Percentiles rank a stretch among this genome's conserved stretches.
Evolutionary conservation across 53 echinoderm and acorn worm genomes (phyloP).

Genomic region (Hippasteria phrygiana): DNA sequence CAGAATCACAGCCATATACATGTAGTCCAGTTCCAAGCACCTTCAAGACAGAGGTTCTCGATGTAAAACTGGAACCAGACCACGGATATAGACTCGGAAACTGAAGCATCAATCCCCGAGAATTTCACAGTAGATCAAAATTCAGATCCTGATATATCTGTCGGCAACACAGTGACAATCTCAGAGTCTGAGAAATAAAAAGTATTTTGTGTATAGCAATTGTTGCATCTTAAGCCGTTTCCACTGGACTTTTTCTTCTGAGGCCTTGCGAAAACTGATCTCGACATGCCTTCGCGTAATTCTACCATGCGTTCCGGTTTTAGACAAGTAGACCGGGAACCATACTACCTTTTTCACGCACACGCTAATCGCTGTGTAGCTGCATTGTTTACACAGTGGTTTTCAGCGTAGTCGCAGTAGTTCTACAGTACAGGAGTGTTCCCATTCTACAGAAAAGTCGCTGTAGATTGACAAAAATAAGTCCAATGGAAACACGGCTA

Average conservation of each 20-base stretch:
- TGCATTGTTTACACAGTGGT: too few relatives aligned
- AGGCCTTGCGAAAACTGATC: background rate
- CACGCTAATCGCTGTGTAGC: too few relatives aligned
- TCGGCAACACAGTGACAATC: conserved; percentile 53
- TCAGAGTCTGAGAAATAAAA: conserved; percentile 14
- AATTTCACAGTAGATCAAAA: conserved; percentile 6
- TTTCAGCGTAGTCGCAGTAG: too few relatives aligned
- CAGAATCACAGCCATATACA: background rate
- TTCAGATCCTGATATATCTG: conserved; percentile 32
- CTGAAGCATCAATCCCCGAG: background rate
- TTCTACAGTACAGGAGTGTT: too few relatives aligned
- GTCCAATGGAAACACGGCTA: too few relatives aligned
- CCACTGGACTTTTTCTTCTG: background rate
- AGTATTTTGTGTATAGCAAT: background rate
- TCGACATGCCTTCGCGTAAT: background rate
- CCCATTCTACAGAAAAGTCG: too few relatives aligned
- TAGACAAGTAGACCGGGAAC: too few relatives aligned
- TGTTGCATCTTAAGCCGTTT: too few relatives aligned
- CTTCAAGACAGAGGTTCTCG: background rate
- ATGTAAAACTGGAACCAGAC: background rate
- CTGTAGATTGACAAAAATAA: too few relatives aligned
- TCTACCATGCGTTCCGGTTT: too few relatives aligned
- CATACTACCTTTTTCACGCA: too few relatives aligned
- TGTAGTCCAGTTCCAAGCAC: background rate
- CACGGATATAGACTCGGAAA: background rate